Evolutionary conservation across 1,140 invertebrate species (phyloP).

Genomic region (Pteromalus puparum): DNA sequence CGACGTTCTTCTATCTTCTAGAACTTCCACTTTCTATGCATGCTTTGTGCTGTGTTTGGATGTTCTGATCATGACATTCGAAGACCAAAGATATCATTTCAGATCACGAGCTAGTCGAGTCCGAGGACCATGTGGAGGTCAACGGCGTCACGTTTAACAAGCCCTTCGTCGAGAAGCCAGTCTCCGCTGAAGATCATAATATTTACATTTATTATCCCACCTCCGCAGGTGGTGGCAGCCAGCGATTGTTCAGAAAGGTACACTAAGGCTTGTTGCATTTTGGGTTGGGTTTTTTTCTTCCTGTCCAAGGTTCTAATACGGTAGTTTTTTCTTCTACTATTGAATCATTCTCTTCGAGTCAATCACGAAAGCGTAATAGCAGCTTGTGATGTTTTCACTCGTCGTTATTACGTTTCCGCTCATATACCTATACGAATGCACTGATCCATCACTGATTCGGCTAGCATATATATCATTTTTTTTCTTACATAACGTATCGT

Average conservation of each 20-base stretch:
- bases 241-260: slow-evolving; percentile 97
- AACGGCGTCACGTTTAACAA: slow-evolving; percentile 98
- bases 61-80: slow-evolving; percentile 55
- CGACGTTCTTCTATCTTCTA: slow-evolving; percentile 17
- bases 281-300: slow-evolving; percentile 11
- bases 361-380: not conserved
- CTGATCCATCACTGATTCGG: not conserved
- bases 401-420: not conserved
- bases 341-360: not conserved
- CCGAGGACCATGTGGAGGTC: slow-evolving; percentile 99
- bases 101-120: slow-evolving; percentile 96
- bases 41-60: slow-evolving; percentile 57
- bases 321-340: not conserved
- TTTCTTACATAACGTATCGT: not conserved
- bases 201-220: slow-evolving; percentile 99
- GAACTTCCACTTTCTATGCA: slow-evolving; percentile 15
- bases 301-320: slow-evolving; percentile 7
- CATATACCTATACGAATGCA: not conserved
- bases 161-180: slow-evolving; percentile 99
- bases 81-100: slow-evolving; percentile 64
- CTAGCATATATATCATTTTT: not conserved
- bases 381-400: not conserved
- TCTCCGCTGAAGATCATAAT: slow-evolving; percentile 99
- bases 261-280: not conserved
- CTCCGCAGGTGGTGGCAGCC: slow-evolving; percentile 97